phyloP scores from a whole-genome alignment of 2,888 invertebrate genomes.

The Quadriops clusia region DNA sequence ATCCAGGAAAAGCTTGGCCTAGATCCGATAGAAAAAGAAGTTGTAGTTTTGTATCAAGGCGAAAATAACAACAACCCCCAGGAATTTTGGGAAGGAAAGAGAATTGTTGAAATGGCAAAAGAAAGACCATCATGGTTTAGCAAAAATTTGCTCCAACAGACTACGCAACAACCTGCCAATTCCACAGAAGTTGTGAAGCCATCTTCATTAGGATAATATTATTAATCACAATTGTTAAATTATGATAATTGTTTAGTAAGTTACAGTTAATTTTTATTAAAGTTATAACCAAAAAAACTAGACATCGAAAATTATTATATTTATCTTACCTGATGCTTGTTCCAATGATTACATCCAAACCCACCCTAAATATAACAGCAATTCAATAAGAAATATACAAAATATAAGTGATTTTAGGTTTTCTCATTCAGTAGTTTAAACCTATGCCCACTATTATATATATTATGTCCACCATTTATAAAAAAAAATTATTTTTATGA shows the following conservation, averaged over 20 bases:
- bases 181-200: constrained; percentile 64
- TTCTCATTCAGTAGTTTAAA: too few relatives aligned
- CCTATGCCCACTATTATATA: too few relatives aligned
- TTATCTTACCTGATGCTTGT: too few relatives aligned
- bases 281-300: too few relatives aligned
- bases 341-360: too few relatives aligned
- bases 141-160: constrained; percentile 67
- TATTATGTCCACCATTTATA: too few relatives aligned
- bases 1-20: constrained; percentile 59
- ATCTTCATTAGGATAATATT: constrained; percentile 56
- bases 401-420: too few relatives aligned
- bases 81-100: constrained; percentile 56
- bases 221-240: constrained; percentile 7
- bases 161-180: constrained; percentile 59
- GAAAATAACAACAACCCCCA: constrained; percentile 55
- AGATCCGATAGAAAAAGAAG: constrained; percentile 70
- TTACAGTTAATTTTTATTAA: too few relatives aligned
- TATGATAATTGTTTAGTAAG: constrained; percentile 4
- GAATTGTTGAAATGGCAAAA: constrained; percentile 76
- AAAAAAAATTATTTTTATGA: too few relatives aligned
- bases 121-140: constrained; percentile 82
- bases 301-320: too few relatives aligned
- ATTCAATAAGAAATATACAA: too few relatives aligned
- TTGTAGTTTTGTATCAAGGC: constrained; percentile 74
- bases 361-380: too few relatives aligned